phyloP scores from a whole-genome alignment of 1,140 invertebrate species.

The Brachionus manjavacas region DNA sequence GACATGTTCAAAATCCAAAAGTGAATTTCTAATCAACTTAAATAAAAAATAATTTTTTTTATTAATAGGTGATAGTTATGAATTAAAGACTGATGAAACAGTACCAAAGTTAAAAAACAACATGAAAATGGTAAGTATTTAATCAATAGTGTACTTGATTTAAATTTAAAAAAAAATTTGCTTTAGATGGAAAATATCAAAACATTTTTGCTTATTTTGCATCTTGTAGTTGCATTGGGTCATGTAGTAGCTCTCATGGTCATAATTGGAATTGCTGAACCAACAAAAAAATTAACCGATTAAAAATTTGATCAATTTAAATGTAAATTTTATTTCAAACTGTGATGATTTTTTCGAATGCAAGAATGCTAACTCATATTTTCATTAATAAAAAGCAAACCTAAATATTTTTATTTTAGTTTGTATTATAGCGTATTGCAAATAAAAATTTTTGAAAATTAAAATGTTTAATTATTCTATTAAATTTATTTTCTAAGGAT shows the following conservation, averaged over 20 bases:
- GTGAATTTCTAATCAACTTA: not conserved
- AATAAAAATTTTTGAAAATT: too few relatives aligned
- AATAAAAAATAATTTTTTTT: not conserved
- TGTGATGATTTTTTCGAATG: not conserved
- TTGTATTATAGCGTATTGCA: too few relatives aligned
- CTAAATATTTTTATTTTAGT: too few relatives aligned
- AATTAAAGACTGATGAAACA: not conserved
- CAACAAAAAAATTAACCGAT: too few relatives aligned
- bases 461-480: too few relatives aligned
- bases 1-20: not conserved
- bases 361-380: too few relatives aligned
- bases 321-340: not conserved
- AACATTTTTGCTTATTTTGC: not conserved
- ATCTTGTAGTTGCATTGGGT: not conserved
- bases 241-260: slow-evolving; percentile 9
- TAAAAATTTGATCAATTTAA: not conserved
- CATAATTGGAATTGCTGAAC: slow-evolving; percentile 1
- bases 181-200: slow-evolving; percentile 8
- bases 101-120: not conserved
- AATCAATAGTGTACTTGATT: too few relatives aligned
- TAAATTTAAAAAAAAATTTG: not conserved
- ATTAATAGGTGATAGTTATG: not conserved
- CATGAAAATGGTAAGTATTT: not conserved
- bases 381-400: too few relatives aligned
- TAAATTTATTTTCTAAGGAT: too few relatives aligned